A percentile compares a stretch with the other conserved stretches of the same genome.
Conservation (phyloP, 2,113 vertebrate genomes). For the Percina caprodes region DNA sequence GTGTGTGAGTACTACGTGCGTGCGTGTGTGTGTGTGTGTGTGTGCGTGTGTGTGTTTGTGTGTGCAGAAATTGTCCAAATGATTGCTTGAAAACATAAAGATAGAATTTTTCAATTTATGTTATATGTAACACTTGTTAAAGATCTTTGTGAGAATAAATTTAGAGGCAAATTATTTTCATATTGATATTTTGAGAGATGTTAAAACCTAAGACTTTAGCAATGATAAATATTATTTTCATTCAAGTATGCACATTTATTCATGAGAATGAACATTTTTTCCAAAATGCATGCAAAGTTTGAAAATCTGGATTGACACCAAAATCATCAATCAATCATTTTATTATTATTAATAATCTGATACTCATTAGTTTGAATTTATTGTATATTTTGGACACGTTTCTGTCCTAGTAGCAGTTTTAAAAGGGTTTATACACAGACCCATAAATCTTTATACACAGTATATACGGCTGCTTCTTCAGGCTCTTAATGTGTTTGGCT, state of each 20-base stretch:
- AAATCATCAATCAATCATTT: too few species aligned
- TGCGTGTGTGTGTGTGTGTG: too few species aligned
- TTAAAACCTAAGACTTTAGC: too few species aligned
- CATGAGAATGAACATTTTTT: too few species aligned
- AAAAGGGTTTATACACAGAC: neutral
- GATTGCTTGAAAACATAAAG: neutral
- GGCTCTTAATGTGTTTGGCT: conserved; percentile 30
- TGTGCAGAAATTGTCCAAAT: neutral
- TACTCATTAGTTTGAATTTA: neutral
- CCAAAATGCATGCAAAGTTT: too few species aligned
- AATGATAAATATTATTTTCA: too few species aligned
- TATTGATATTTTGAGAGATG: too few species aligned
- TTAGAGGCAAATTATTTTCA: neutral
- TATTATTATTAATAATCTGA: neutral
- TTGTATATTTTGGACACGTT: neutral
- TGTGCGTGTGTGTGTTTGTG: conserved; percentile 18
- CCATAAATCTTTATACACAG: conserved; percentile 25
- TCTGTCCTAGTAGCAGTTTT: neutral
- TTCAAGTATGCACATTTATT: too few species aligned
- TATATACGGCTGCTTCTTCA: too few species aligned
- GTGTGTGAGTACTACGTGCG: too few species aligned
- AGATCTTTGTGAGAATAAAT: neutral
- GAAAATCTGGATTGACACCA: too few species aligned
- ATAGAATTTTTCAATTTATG: neutral
- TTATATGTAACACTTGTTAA: neutral